Conservation (phyloP, 2,797 vertebrate genomes). For the Lophotriccus pileatus region DNA sequence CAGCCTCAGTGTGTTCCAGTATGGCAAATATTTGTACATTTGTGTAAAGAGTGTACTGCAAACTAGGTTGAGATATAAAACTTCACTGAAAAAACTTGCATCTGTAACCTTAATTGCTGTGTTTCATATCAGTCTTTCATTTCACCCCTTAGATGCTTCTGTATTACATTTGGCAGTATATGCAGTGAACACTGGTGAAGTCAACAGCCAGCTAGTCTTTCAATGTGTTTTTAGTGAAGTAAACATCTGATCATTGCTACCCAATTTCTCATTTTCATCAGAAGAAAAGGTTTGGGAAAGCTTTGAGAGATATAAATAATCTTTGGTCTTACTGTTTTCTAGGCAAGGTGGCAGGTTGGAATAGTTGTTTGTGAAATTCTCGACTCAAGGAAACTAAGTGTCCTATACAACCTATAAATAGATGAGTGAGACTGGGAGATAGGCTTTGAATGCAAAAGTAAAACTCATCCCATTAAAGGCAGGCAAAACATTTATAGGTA, state of each 20-base stretch:
- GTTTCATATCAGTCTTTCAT: neutral
- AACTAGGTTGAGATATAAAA: neutral
- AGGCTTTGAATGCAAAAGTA: neutral
- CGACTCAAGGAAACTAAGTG: neutral
- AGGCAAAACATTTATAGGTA: neutral
- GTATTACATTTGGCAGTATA: neutral
- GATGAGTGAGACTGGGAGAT: neutral
- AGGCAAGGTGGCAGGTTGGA: neutral
- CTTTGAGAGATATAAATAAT: neutral
- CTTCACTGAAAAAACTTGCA: neutral
- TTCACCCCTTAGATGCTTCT: neutral
- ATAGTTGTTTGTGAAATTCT: neutral
- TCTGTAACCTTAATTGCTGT: neutral
- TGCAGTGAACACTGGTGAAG: neutral
- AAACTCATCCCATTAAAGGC: neutral
- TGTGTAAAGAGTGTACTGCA: neutral
- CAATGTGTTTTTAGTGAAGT: neutral
- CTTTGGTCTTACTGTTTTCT: neutral
- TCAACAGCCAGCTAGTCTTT: neutral
- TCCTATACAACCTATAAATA: neutral
- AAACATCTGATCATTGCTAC: neutral
- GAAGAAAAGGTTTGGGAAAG: neutral
- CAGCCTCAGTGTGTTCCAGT: neutral
- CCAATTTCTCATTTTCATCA: neutral
- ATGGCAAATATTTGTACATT: neutral